Percentiles rank a stretch among this genome's conserved stretches.
Conservation (phyloP, 2,888 invertebrate genomes). For the Metallyticus violacea region DNA sequence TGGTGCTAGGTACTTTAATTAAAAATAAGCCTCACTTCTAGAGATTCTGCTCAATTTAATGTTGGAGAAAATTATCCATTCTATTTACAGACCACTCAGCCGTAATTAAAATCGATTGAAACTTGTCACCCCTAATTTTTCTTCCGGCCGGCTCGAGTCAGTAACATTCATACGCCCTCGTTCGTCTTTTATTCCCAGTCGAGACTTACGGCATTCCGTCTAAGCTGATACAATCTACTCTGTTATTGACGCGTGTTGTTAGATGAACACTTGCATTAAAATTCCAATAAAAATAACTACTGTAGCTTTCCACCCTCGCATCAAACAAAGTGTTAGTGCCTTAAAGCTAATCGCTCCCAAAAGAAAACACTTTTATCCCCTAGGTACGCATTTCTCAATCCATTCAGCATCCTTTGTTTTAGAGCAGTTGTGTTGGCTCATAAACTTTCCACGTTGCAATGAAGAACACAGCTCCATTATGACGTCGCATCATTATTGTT, state of each 20-base stretch:
- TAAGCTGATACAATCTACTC: too few relatives aligned
- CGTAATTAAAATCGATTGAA: not conserved
- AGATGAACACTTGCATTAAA: not conserved
- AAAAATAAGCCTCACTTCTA: not conserved
- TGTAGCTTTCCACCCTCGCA: not conserved
- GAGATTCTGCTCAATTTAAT: not conserved
- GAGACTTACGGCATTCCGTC: not conserved
- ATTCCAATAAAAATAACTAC: not conserved
- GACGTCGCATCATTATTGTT: not conserved
- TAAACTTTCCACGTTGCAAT: not conserved
- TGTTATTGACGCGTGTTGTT: too few relatives aligned
- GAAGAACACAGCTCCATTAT: not conserved
- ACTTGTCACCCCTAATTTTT: not conserved
- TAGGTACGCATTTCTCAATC: not conserved
- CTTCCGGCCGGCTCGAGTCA: not conserved
- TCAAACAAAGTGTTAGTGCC: not conserved
- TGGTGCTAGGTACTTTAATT: not conserved
- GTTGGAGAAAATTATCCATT: not conserved
- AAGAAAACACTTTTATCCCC: not conserved
- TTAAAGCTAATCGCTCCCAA: not conserved
- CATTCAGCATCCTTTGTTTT: not conserved
- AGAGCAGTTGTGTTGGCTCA: not conserved
- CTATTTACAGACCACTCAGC: not conserved
- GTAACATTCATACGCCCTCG: not conserved
- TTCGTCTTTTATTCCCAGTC: not conserved